Evolutionary conservation across 2,888 invertebrate species (phyloP).

Genomic region (Cosmopolites sordidus): DNA sequence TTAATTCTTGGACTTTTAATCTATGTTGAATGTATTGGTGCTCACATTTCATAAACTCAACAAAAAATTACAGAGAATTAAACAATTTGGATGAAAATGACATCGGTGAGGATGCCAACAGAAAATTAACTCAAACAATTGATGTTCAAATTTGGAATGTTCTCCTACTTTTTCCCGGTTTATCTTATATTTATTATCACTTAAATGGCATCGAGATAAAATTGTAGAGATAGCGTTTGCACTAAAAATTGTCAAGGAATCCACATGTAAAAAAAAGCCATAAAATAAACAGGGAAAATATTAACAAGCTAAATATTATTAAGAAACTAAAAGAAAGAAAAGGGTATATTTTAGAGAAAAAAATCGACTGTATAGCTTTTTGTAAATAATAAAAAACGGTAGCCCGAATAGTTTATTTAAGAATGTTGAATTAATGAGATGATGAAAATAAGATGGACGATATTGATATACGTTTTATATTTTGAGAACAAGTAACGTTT

Average conservation of each 20-base stretch:
- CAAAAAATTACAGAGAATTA: background rate
- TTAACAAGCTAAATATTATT: background rate
- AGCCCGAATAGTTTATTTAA: conserved; percentile 15
- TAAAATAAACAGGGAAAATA: conserved; percentile 1
- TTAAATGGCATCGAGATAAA: background rate
- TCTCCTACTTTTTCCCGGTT: background rate
- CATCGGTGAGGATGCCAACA: background rate
- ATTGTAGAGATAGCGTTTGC: background rate
- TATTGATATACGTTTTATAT: conserved; percentile 3
- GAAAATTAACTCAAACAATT: background rate
- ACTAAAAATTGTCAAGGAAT: background rate
- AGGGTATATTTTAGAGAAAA: conserved; percentile 18
- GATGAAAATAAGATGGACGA: conserved; percentile 3
- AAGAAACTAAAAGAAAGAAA: conserved; percentile 11
- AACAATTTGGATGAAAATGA: background rate
- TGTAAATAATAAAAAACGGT: conserved; percentile 18
- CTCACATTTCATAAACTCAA: too few species aligned
- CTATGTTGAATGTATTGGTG: too few species aligned
- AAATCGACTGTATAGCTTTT: conserved; percentile 17
- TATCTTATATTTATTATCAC: background rate
- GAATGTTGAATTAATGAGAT: conserved; percentile 10
- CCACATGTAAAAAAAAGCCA: background rate
- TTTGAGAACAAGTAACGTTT: background rate
- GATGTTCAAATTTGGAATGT: background rate
- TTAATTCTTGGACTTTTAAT: too few species aligned